These are phyloP conservation scores for Podabrus alpinus DNA, from an alignment of 2,888 invertebrate genomes.

Conservation along the genomic window DNA sequence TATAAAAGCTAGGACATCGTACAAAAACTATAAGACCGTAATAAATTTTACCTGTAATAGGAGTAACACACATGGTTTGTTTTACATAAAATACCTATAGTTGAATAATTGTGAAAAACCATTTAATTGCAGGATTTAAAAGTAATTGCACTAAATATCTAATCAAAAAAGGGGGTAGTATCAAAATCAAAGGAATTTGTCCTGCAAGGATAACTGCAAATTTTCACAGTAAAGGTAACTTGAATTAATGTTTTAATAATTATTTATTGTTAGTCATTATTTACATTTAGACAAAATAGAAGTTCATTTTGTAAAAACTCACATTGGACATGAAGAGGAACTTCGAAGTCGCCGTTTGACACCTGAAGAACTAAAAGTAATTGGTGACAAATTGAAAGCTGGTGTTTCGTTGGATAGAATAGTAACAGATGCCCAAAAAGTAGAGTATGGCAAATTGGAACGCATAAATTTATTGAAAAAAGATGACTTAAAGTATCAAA, in stretches of 20 bases:
- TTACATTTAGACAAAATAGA: slow-evolving; percentile 18
- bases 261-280: neutral
- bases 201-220: slow-evolving; percentile 24
- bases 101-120: neutral
- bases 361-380: slow-evolving; percentile 22
- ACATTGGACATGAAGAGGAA: slow-evolving; percentile 30
- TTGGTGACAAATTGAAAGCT: slow-evolving; percentile 22
- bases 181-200: slow-evolving; percentile 10
- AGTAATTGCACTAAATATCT: slow-evolving; percentile 11
- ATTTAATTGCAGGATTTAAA: slow-evolving; percentile 5
- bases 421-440: too few species aligned
- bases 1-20: too few species aligned
- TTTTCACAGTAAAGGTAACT: slow-evolving; percentile 5
- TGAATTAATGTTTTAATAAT: neutral
- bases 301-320: slow-evolving; percentile 25
- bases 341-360: slow-evolving; percentile 26
- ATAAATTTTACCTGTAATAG: too few species aligned
- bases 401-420: neutral
- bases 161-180: slow-evolving; percentile 22
- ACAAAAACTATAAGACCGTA: too few species aligned
- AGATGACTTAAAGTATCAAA: too few species aligned
- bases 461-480: too few species aligned
- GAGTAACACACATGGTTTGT: too few species aligned
- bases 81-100: too few species aligned
- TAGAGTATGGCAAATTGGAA: too few species aligned